These are phyloP conservation scores for Melopsittacus undulatus DNA, from an alignment of 2,797 vertebrate genomes.

Conservation along the genomic window DNA sequence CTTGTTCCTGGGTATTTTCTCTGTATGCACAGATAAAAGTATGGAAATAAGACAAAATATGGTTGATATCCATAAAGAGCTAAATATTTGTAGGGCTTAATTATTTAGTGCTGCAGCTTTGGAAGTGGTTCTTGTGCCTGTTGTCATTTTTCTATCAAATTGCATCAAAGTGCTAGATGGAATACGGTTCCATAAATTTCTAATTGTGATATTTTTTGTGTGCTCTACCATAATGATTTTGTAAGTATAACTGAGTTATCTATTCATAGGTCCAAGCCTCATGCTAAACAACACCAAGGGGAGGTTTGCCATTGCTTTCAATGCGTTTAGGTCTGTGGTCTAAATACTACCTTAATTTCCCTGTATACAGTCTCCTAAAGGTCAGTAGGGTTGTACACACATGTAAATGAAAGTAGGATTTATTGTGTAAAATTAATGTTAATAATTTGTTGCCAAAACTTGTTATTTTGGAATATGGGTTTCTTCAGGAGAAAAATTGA, in stretches of 20 bases:
- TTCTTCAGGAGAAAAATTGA: not conserved
- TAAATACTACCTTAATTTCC: not conserved
- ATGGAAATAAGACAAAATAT: not conserved
- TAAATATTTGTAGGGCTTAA: conserved; percentile 53
- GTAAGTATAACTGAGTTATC: conserved; percentile 57
- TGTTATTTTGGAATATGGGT: not conserved
- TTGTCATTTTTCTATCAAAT: conserved; percentile 44
- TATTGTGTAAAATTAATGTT: not conserved
- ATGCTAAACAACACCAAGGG: not conserved
- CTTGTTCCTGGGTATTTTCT: not conserved
- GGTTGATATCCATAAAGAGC: not conserved
- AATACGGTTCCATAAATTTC: conserved; percentile 47
- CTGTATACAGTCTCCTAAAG: not conserved
- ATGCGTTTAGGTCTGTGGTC: not conserved
- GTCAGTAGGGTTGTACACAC: not conserved
- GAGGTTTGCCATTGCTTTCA: not conserved
- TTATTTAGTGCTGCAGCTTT: conserved; percentile 53
- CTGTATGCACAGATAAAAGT: not conserved
- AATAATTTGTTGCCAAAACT: not conserved
- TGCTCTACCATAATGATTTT: conserved; percentile 54
- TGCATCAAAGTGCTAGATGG: conserved; percentile 46
- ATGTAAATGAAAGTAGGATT: not conserved
- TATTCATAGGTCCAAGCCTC: conserved; percentile 46
- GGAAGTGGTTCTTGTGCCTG: conserved; percentile 44
- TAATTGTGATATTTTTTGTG: conserved; percentile 56